phyloP scores from a whole-genome alignment of 1,140 invertebrate genomes.

The Bombus picipes region DNA sequence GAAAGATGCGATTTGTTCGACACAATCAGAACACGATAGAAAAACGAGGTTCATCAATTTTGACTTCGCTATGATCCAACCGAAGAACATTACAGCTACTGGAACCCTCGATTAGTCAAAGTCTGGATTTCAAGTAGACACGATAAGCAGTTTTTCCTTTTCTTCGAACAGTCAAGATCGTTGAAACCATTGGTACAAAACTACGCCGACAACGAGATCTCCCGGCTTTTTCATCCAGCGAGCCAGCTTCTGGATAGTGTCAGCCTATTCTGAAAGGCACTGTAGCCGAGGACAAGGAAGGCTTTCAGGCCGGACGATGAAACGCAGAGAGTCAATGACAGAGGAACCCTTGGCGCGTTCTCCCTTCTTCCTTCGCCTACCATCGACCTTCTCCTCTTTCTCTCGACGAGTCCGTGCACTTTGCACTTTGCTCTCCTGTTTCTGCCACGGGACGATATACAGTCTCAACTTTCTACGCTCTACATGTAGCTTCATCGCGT shows the following conservation, averaged over 20 bases:
- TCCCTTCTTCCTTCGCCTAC: not conserved
- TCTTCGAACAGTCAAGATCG: not conserved
- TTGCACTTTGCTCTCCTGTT: conserved; percentile 24
- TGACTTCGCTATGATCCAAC: too few relatives aligned
- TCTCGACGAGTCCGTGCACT: not conserved
- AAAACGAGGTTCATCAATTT: not conserved
- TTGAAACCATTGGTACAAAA: not conserved
- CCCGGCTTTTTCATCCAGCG: not conserved
- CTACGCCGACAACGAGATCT: not conserved
- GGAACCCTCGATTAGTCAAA: not conserved
- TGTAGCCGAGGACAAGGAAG: conserved; percentile 51
- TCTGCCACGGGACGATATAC: not conserved
- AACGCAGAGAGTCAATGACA: conserved; percentile 42
- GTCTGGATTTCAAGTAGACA: too few relatives aligned
- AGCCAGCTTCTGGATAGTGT: conserved; percentile 30
- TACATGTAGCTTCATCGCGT: not conserved
- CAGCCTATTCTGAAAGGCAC: conserved; percentile 30
- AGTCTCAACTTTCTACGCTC: not conserved
- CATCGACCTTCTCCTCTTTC: not conserved
- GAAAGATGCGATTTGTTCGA: not conserved
- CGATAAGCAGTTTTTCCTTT: not conserved
- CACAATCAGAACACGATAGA: too few relatives aligned
- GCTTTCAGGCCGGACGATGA: conserved; percentile 55
- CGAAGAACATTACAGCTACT: not conserved
- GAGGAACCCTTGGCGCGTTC: conserved; percentile 26